These are phyloP conservation scores for Drosophila cognata DNA, from an alignment of 2,888 invertebrate species.

Conservation along the genomic window DNA sequence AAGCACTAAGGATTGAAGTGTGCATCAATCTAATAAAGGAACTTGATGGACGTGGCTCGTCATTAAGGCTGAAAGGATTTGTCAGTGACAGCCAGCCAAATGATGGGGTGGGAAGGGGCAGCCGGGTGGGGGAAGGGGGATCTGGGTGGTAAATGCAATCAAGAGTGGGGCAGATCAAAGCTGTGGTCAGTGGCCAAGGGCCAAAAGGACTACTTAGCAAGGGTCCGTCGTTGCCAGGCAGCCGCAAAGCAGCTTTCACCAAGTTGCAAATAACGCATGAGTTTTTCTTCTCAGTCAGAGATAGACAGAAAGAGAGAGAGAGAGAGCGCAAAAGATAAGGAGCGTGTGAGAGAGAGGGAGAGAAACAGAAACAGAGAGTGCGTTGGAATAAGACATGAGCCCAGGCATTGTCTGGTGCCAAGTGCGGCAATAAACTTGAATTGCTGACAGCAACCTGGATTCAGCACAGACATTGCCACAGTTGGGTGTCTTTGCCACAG, in stretches of 20 bases:
- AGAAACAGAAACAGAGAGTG: neutral
- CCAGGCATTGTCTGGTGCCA: slow-evolving; percentile 56
- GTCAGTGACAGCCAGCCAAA: slow-evolving; percentile 1
- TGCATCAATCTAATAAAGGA: slow-evolving; percentile 30
- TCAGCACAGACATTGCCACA: slow-evolving; percentile 7
- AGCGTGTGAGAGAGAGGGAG: slow-evolving; percentile 13
- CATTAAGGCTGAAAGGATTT: slow-evolving; percentile 41
- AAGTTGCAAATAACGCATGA: slow-evolving; percentile 38
- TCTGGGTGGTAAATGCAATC: neutral
- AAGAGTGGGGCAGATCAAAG: slow-evolving; percentile 37
- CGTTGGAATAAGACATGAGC: slow-evolving; percentile 22
- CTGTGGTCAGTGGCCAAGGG: slow-evolving; percentile 46
- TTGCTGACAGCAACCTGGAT: slow-evolving; percentile 43
- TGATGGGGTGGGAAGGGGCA: neutral
- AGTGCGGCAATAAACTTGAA: slow-evolving; percentile 73
- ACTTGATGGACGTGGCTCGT: slow-evolving; percentile 34
- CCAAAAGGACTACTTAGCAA: slow-evolving; percentile 49
- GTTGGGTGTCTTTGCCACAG: neutral
- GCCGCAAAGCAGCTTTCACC: slow-evolving; percentile 58
- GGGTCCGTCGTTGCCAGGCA: slow-evolving; percentile 40
- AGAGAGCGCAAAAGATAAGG: slow-evolving; percentile 1
- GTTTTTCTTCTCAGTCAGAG: slow-evolving; percentile 8
- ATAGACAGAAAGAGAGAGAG: neutral
- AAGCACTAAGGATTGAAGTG: slow-evolving; percentile 13
- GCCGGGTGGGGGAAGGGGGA: neutral